Conservation (phyloP, 2,113 vertebrate genomes). For the Sebastes fasciatus region DNA sequence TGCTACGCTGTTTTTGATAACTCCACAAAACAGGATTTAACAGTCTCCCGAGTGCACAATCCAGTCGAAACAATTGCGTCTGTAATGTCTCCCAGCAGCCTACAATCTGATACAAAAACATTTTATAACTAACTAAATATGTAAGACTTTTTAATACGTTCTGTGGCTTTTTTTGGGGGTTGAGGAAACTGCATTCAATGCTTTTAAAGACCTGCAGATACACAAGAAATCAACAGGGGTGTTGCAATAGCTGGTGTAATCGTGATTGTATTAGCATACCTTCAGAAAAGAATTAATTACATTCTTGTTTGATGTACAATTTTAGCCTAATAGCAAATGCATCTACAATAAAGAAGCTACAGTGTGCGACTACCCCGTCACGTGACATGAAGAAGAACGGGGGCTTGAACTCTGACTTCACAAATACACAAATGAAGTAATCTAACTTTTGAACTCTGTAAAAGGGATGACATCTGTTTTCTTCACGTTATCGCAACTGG, state of each 20-base stretch:
- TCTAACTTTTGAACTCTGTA: constrained; percentile 19
- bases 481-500: background rate
- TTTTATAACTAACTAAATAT: background rate
- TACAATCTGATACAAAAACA: background rate
- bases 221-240: background rate
- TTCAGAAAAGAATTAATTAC: background rate
- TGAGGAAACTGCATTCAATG: background rate
- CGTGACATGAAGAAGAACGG: background rate
- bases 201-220: background rate
- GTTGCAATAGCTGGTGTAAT: background rate
- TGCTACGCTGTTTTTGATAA: background rate
- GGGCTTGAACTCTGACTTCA: background rate
- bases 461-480: background rate
- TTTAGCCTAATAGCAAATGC: background rate
- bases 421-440: background rate
- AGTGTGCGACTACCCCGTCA: background rate
- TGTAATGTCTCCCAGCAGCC: background rate
- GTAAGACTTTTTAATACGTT: background rate
- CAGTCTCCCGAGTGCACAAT: background rate
- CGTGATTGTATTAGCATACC: background rate
- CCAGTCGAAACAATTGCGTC: background rate
- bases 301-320: background rate
- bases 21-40: background rate
- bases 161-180: background rate
- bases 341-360: background rate